Base-by-base conservation (phyloP, 2,113 vertebrate species). In the Podiceps cristatus region DNA sequence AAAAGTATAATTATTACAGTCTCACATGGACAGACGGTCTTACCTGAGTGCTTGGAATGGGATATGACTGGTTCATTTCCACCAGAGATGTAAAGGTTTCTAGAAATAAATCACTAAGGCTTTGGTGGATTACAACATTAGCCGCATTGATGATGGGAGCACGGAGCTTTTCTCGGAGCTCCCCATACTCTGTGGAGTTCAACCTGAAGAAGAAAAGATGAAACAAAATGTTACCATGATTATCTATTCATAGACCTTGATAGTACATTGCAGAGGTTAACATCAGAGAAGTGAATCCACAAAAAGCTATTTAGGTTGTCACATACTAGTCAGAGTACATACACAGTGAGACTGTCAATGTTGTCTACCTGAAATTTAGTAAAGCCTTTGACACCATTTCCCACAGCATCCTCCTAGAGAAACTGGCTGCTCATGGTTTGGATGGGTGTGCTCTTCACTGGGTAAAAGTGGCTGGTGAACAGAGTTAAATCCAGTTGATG, bases 51-150 rank as follows among this genome's bases (percentile, higher is more conserved):
- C 98, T 98, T 58, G 99, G 98, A 69, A 98, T 92, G 0, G 86
- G n/a, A 67, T 99, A 99, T 0, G 95, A 35, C n/a, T 98, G 98
- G 90, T 99, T 99, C 59, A 98, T 98, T 90, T 99, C 99, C 92
- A 99, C 99, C 69, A 99, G 98, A 60, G 98, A 98, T 45, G 97
- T 99, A 81, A 99, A 99, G 2, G 99, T 99, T 66, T 99, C 99
- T 97, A 99, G 96, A 96, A 99, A 99, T 45, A 99, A 98, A 86
- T 99, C 99, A 27, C 99, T 98, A 76, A 99, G 98, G 29, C 99
- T 99, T 96, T 99, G 99, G 96, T 98, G 99, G 95, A 99, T 99
- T 74, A 99, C 99, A 20, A 99, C 99, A 5, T 99, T 98, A 66
- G 99, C 98, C 24, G 98, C 98, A 10, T 99, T 99, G 83, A 97